Evolutionary conservation across 2,888 invertebrate genomes (phyloP).

Genomic region (Lasius fuliginosus): DNA sequence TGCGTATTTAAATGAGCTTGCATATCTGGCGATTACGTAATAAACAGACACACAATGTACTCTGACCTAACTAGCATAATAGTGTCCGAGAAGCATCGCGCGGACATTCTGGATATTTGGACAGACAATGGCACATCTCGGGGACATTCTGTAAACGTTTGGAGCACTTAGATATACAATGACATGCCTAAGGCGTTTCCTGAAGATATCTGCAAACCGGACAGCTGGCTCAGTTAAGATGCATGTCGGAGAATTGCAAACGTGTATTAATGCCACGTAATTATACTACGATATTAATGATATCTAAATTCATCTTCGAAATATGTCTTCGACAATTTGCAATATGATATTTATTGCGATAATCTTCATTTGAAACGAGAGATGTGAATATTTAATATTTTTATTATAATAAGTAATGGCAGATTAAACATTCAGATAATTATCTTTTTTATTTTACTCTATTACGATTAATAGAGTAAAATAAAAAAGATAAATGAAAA

Average conservation of each 20-base stretch:
- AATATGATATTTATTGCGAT: not conserved
- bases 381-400: not conserved
- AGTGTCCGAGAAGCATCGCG: slow-evolving; percentile 58
- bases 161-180: slow-evolving; percentile 71
- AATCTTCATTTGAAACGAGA: not conserved
- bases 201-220: slow-evolving; percentile 57
- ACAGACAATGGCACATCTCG: slow-evolving; percentile 70
- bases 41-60: slow-evolving; percentile 68
- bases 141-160: slow-evolving; percentile 75
- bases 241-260: slow-evolving; percentile 17
- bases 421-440: slow-evolving; percentile 18
- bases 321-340: not conserved
- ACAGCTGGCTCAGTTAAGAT: slow-evolving; percentile 39
- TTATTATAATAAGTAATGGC: not conserved
- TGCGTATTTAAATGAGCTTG: slow-evolving; percentile 68
- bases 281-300: slow-evolving; percentile 1
- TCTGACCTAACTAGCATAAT: slow-evolving; percentile 62
- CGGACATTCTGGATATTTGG: slow-evolving; percentile 68
- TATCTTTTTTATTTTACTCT: not conserved
- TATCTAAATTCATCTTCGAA: not conserved
- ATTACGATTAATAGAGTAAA: not conserved
- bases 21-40: slow-evolving; percentile 61
- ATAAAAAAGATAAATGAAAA: not conserved
- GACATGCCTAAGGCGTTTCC: slow-evolving; percentile 66
- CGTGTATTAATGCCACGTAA: slow-evolving; percentile 20